Base-by-base conservation (phyloP, 2,797 vertebrate genomes). In the Argyrosomus regius region DNA sequence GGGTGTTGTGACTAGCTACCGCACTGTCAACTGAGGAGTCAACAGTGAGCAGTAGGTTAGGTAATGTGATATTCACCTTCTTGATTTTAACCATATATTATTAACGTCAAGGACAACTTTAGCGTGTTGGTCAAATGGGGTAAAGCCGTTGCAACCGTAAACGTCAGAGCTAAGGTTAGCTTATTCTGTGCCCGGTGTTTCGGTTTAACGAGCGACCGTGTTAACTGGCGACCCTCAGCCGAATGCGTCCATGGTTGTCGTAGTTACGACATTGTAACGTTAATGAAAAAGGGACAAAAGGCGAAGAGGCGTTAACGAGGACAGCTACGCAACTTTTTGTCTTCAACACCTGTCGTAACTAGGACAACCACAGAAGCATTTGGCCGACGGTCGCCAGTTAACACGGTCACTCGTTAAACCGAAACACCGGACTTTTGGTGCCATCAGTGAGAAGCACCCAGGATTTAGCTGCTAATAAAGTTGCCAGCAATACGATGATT, bases 161-260 rank as follows among this genome's bases (percentile, higher is more conserved):
- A 18, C 17, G 31, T 43, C 16, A 46, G 4, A 45, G 76, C 81
- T 77, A 84, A 61, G 3, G 71, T 82, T 88, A 84, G 86, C 85
- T 26, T 70, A 60, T 2, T 4, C 0, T 3, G 13, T 41, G 11
- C 11, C 22, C 11, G 16, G 12, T 13, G 11, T 45, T 45, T 45
- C 13, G 43, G 43, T 39, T 9, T 39, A 39, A 39, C 35, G 8
- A 39, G 35, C 35, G 35, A 39, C 35, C 8, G 35, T 39, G 35
- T 39, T 39, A 9, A 39, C 35, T 39, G 35, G 35, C 35, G 35
- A 39, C 35, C 35, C 35, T 39, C 8, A 39, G 35, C 35, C 8
- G 35, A 39, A 39, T 39, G 35, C 35, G 35, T 39, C 35, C 8
- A 9, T 39, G 8, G 35, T 39, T 39, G 35, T 39, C 35, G 35